Percentiles rank a stretch among this genome's conserved stretches.
Evolutionary conservation across 1,140 invertebrate species (phyloP).

Genomic region (Lepidostoma basale): DNA sequence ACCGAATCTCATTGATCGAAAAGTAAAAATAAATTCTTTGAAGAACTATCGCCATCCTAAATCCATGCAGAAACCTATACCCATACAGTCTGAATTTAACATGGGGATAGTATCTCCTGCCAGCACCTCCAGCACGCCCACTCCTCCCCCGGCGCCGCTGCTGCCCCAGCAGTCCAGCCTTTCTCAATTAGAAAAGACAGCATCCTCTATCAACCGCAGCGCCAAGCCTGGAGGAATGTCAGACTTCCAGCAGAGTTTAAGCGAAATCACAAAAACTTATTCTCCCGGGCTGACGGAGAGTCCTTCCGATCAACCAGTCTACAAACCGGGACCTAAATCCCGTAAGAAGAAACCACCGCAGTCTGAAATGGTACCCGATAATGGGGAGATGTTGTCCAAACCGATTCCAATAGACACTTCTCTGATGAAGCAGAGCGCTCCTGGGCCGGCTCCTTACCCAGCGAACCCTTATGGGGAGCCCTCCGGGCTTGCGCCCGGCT

Average conservation of each 20-base stretch:
- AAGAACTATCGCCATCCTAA: slow-evolving; percentile 61
- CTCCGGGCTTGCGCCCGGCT: slow-evolving; percentile 22
- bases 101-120: slow-evolving; percentile 30
- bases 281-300: slow-evolving; percentile 50
- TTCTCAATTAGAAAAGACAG: slow-evolving; percentile 55
- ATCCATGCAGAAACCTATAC: slow-evolving; percentile 35
- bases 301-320: slow-evolving; percentile 31
- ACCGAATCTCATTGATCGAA: slow-evolving; percentile 46
- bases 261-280: slow-evolving; percentile 59
- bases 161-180: slow-evolving; percentile 51
- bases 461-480: not conserved
- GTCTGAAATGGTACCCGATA: slow-evolving; percentile 43
- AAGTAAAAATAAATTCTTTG: slow-evolving; percentile 55
- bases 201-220: slow-evolving; percentile 47
- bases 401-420: slow-evolving; percentile 39
- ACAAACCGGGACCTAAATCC: slow-evolving; percentile 50
- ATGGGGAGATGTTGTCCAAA: slow-evolving; percentile 50
- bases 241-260: slow-evolving; percentile 58
- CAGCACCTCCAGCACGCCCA: slow-evolving; percentile 38
- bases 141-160: slow-evolving; percentile 20
- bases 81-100: slow-evolving; percentile 28
- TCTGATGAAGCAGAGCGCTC: slow-evolving; percentile 52
- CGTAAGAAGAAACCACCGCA: slow-evolving; percentile 56
- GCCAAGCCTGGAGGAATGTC: slow-evolving; percentile 54
- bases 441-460: not conserved